Evolutionary conservation across 2,113 vertebrate species (phyloP).

Genomic region (Myrmecobius fasciatus): DNA sequence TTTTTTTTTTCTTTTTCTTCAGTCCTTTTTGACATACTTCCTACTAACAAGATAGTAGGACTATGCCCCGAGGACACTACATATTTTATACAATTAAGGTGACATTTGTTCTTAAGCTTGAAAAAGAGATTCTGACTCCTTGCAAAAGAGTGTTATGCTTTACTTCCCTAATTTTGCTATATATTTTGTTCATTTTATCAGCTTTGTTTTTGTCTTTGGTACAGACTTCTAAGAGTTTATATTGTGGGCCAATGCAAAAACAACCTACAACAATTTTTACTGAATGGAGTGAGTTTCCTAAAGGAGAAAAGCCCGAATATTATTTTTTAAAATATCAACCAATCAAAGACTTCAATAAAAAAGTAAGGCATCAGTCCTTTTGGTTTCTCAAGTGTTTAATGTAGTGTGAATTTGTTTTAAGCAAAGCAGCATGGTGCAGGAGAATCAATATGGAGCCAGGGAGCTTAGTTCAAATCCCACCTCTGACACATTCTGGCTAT

Average conservation of each 20-base stretch:
- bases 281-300: conserved; percentile 83
- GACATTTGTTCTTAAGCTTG: background rate
- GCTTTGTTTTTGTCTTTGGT: conserved; percentile 61
- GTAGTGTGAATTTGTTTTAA: conserved; percentile 1
- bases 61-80: background rate
- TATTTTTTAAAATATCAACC: conserved; percentile 83
- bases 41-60: background rate
- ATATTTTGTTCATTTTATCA: conserved; percentile 35
- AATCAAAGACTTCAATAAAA: conserved; percentile 74
- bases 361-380: conserved; percentile 79
- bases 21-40: background rate
- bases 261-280: conserved; percentile 77
- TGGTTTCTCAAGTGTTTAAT: conserved; percentile 30
- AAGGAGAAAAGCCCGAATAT: conserved; percentile 79
- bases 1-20: background rate
- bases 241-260: conserved; percentile 66
- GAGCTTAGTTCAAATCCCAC: background rate
- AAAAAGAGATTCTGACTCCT: background rate
- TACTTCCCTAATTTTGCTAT: background rate
- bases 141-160: background rate
- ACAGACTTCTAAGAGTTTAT: conserved; percentile 80
- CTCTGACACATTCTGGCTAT: background rate
- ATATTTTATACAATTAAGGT: background rate
- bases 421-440: background rate
- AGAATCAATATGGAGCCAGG: background rate